These are phyloP conservation scores for Mystacornis crossleyi DNA, from an alignment of 2,113 vertebrate genomes.

Conservation along the genomic window DNA sequence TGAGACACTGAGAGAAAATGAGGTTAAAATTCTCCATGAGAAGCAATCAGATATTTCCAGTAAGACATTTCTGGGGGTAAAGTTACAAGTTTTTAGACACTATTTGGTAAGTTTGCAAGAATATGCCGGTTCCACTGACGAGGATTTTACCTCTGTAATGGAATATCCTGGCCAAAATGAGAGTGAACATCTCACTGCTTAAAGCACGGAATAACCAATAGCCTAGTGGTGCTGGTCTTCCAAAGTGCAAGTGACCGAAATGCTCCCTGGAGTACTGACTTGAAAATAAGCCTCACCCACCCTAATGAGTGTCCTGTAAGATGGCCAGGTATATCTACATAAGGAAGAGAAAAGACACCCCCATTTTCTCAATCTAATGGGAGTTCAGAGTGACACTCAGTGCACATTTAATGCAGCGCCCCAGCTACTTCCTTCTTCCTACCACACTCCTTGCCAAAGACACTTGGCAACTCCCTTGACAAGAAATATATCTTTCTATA, in stretches of 20 bases:
- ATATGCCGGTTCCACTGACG: background rate
- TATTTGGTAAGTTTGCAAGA: background rate
- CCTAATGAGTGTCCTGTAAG: background rate
- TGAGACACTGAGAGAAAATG: background rate
- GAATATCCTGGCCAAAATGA: background rate
- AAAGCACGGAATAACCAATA: background rate
- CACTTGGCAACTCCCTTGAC: background rate
- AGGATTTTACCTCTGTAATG: background rate
- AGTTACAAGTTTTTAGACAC: background rate
- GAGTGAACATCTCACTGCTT: background rate
- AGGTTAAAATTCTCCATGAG: background rate
- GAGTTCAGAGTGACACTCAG: background rate
- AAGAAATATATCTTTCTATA: background rate
- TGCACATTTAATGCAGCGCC: background rate
- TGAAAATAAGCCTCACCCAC: background rate
- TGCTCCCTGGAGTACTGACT: background rate
- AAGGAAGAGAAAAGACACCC: rapidly evolving
- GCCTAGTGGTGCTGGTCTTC: background rate
- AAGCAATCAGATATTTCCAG: background rate
- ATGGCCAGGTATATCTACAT: background rate
- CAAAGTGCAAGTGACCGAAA: background rate
- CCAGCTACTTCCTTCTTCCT: background rate
- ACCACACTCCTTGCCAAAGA: background rate
- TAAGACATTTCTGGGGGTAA: background rate
- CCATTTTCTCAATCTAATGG: background rate